A percentile compares a stretch with the other conserved stretches of the same genome.
Evolutionary conservation across 1,140 invertebrate genomes (phyloP).

Genomic region (Pseudomyrmex dendroicus): DNA sequence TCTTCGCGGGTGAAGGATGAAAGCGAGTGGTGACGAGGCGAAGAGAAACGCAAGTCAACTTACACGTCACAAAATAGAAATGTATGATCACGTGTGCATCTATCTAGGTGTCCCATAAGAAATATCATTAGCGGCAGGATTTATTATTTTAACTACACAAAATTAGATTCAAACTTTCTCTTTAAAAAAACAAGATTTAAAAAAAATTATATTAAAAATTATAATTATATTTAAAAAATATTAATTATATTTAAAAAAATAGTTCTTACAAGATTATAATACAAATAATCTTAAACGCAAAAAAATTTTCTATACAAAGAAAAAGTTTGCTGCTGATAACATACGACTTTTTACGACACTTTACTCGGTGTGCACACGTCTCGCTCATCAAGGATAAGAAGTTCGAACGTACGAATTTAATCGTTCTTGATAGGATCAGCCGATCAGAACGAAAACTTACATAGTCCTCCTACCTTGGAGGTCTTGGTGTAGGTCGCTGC

Average conservation of each 20-base stretch:
- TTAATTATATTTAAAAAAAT: too few species aligned
- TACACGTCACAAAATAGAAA: conserved; percentile 22
- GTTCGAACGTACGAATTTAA: conserved; percentile 10
- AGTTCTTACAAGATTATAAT: background rate
- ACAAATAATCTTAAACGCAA: too few species aligned
- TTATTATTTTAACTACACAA: too few species aligned
- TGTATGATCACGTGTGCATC: conserved; percentile 19
- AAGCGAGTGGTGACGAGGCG: conserved; percentile 63
- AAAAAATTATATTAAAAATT: background rate
- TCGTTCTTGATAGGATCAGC: conserved; percentile 66
- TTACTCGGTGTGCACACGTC: conserved; percentile 14
- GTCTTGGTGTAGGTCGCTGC: conserved; percentile 87
- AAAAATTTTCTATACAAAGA: too few species aligned
- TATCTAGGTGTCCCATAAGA: background rate
- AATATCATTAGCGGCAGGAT: too few species aligned
- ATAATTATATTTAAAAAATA: background rate
- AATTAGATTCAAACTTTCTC: too few species aligned
- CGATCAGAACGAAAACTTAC: conserved; percentile 88
- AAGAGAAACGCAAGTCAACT: conserved; percentile 68
- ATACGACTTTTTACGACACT: background rate
- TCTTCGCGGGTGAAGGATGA: conserved; percentile 42
- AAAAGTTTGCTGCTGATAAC: background rate
- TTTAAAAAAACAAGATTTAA: too few species aligned
- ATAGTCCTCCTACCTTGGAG: conserved; percentile 92
- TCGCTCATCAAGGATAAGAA: background rate